Evolutionary conservation across 2,113 vertebrate genomes (phyloP).

Genomic region (Picathartes gymnocephalus): DNA sequence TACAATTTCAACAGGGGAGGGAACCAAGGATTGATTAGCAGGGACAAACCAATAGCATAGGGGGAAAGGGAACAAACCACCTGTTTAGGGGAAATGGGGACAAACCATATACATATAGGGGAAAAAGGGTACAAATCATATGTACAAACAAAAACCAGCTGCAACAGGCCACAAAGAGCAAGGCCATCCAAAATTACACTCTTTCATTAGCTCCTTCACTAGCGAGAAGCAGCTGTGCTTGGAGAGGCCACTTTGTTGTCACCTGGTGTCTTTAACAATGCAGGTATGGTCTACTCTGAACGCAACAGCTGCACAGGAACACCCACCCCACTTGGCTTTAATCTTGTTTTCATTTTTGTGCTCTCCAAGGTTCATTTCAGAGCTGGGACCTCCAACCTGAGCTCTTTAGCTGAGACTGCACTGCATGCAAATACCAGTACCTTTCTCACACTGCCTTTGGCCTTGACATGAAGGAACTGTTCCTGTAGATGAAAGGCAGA

Average conservation of each 20-base stretch:
- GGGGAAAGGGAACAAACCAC: too few species aligned
- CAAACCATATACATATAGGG: too few species aligned
- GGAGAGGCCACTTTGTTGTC: neutral
- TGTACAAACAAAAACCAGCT: too few species aligned
- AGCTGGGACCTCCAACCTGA: neutral
- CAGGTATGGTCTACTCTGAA: neutral
- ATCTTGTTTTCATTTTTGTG: slow-evolving; percentile 18
- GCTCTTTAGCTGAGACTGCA: neutral
- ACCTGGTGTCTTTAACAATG: neutral
- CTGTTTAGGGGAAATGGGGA: too few species aligned
- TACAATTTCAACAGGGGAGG: too few species aligned
- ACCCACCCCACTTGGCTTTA: neutral
- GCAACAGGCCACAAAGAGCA: neutral
- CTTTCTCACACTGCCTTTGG: neutral
- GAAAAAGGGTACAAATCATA: too few species aligned
- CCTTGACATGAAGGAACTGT: neutral
- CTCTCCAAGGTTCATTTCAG: neutral
- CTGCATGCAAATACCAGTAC: neutral
- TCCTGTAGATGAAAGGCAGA: neutral
- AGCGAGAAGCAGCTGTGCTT: neutral
- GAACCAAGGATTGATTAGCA: too few species aligned
- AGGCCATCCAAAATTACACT: neutral
- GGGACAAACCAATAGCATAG: too few species aligned
- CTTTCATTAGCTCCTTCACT: neutral
- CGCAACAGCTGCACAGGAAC: accelerated